Base-by-base conservation (phyloP, 2,888 invertebrate species). In the Nesidiocoris tenuis region DNA sequence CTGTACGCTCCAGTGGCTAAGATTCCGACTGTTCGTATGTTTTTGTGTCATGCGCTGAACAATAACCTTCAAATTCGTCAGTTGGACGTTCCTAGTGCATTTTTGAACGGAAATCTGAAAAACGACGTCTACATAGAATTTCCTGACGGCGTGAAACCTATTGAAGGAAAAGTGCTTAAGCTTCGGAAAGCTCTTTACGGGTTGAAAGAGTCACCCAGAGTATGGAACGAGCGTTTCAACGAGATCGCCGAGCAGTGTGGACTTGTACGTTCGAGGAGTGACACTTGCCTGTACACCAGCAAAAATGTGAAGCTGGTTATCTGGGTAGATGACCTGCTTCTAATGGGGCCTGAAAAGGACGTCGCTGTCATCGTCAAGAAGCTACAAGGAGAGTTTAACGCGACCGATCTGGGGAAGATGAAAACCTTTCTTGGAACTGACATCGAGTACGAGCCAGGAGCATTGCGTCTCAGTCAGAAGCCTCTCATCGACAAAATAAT, bases 31-130 rank as follows among this genome's bases (percentile, higher is more conserved):
- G 23, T 68, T 1, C 23, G 76, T 9, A 61, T 70, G 54, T 23
- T 68, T 0, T 1, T 70, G 12, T 70, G 61, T 9, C 22, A 75
- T 21, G 75, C 59, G 59, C 2, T 76, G 2, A 39, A 77, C 56
- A 70, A 75, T 22, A 24, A 61, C 56, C 76, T 64, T 57, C 9
- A 24, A 71, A 64, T 67, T 12, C 70, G 63, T 16, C 77, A 70
- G 70, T 18, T 76, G 16, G 77, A 77, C 61, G 19, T 77, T 7
- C 70, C 70, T 16, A 59, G 9, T 23, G 70, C 72, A 1, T 79
- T 77, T 63, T 54, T 78, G 19, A 66, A 79, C 77, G 77, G 77
- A 39, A 75, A 55, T 24, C 61, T 79, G 19, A 61, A 65, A 21
- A 54, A 57, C 3, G 66, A 78, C 12, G 9, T 66, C 1, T 55